Base-by-base conservation (phyloP, 2,888 invertebrate genomes). In the Pterobdella sp. region DNA sequence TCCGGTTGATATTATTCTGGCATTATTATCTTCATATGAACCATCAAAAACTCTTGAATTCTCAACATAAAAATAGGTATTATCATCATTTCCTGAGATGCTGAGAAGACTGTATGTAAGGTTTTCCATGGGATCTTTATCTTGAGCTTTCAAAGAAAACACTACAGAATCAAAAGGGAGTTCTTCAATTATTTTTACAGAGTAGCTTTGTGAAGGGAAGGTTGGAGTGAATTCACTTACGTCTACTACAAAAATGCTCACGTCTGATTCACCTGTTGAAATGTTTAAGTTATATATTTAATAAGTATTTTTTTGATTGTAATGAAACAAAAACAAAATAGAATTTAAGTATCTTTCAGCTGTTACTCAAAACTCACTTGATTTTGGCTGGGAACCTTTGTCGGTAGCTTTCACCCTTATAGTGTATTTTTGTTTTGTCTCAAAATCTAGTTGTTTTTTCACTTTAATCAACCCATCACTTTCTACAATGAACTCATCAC, bases 151-250 rank as follows among this genome's bases (percentile, higher is more conserved):
- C 14, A 77, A 52, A n/a, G 42, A 65, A 14, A 68, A 29, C 22
- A 77, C 77, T 0, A 73, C 71, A 34, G 68, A 31, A 18, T 74
- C 76, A 0, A 76, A 37, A 0, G 75, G 76, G 68, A 77, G 69
- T 29, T 76, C 68, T 64, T 76, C 77, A 7, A 72, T 70, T 4
- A 76, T 74, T 2, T 22, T 49, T 1, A 68, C 72, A 26, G 36
- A n/a, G 49, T 75, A 77, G 4, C 31, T n/a, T 1, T 34, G 49
- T 29, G 64, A 3, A 7, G 37, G 10, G 64, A 77, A 77, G 18
- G 32, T 18, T 26, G 77, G 77, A 2, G 42, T 32, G 88, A 77
- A 68, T 67, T 77, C 76, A 60, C 77, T 77, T 3, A 64, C 71
- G 52, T 77, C 76, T 10, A 18, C 32, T 29, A 77, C 74, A 3